Base-by-base conservation (phyloP, 2,113 vertebrate genomes). In the Calidris pugnax region DNA sequence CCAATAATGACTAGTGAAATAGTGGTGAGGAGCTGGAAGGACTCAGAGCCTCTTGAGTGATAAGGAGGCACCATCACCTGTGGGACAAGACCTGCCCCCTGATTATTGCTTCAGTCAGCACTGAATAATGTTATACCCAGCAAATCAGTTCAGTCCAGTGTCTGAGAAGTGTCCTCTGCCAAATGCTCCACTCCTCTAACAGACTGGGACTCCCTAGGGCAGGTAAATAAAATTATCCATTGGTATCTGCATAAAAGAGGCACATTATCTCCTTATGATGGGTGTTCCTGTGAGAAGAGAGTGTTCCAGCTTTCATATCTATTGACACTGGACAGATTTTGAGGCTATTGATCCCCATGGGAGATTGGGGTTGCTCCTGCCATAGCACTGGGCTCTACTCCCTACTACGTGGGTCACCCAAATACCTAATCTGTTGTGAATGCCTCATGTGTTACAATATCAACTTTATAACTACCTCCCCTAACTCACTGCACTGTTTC, bases 151-250 rank as follows among this genome's bases (percentile, higher is more conserved):
- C 41, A n/a, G 7, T 28, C 14, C 41, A 23, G 28, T 2, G 2
- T 77, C 64, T 87, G 37, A 71, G 32, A 67, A 81, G 17, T 27
- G 32, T 23, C n/a, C 28, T 81, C 47, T 81, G 28, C 13, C 22
- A 62, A 74, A 33, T 41, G 11, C 26, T 88, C 45, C 47, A 23
- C 14, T 73, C 4, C 5, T 21, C 26, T 2, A 4, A 26, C 47
- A 68, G 22, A 35, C 0, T n/a, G 41, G 9, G 19, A 77, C 50
- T 33, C 10, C 7, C 41, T n/a, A 60, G 1, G 1, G 35, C 35
- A 79, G 4, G 43, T 47, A 62, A 62, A 73, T 67, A 33, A 71
- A 39, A 47, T 41, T 48, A 30, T 3, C 3, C 28, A 55, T 50
- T 67, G 26, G 13, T 89, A 64, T 56, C n/a, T 20, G 6, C 56